phyloP scores from a whole-genome alignment of 2,888 invertebrate species.

The Caenorhabditis plicata region DNA sequence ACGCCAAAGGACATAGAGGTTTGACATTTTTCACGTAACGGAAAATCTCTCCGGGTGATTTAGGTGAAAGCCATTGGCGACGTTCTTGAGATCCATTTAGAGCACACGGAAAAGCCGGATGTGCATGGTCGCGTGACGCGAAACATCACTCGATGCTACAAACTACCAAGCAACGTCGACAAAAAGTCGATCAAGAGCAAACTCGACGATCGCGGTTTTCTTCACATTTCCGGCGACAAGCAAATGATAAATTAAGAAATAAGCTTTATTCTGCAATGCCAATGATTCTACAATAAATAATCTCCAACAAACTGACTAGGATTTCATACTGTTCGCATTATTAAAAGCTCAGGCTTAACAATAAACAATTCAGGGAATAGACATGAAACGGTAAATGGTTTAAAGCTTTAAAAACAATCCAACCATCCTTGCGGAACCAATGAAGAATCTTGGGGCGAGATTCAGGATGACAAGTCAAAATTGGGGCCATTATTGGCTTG shows the following conservation, averaged over 20 bases:
- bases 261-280: no score
- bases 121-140: conserved; percentile 24
- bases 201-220: conserved; percentile 26
- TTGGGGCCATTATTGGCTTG: neutral
- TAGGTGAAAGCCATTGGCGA: conserved; percentile 32
- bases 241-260: no score
- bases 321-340: no score
- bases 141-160: conserved; percentile 30
- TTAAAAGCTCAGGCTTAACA: no score
- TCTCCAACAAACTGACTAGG: no score
- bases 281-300: no score
- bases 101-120: conserved; percentile 22
- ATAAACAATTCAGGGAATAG: no score
- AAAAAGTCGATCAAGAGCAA: conserved; percentile 36
- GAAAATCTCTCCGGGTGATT: no score
- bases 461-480: neutral
- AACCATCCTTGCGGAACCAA: no score
- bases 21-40: no score
- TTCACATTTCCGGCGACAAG: conserved; percentile 25
- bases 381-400: no score
- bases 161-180: conserved; percentile 31
- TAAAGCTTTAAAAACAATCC: no score
- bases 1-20: conserved; percentile 57
- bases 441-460: neutral
- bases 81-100: conserved; percentile 32